Evolutionary conservation across 2,797 vertebrate genomes (phyloP).

Genomic region (Podarcis lilfordi): DNA sequence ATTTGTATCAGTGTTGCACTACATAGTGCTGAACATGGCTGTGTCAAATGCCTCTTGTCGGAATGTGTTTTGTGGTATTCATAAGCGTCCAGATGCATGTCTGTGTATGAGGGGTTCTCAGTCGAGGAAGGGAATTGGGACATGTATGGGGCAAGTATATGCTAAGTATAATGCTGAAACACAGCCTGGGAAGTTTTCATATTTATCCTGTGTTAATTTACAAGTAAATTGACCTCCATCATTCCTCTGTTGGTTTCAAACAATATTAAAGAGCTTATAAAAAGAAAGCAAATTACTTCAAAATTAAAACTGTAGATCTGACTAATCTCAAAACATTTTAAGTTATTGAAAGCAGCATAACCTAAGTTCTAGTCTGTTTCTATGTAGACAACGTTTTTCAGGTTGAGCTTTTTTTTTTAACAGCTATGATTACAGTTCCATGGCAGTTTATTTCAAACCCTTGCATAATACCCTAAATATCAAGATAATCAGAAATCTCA

Average conservation of each 20-base stretch:
- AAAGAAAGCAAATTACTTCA: background rate
- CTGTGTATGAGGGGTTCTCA: background rate
- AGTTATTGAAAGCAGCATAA: background rate
- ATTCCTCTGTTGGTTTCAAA: conserved; percentile 7
- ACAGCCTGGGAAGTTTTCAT: conserved; percentile 21
- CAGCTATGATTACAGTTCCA: background rate
- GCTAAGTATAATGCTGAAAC: background rate
- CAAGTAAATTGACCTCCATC: conserved; percentile 18
- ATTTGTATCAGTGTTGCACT: background rate
- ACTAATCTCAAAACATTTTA: background rate
- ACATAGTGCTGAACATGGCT: background rate
- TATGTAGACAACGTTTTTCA: background rate
- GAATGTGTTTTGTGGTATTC: background rate
- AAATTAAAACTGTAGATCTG: background rate
- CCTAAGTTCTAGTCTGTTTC: background rate
- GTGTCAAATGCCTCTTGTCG: background rate
- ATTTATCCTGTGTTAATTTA: conserved; percentile 11
- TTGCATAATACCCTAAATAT: background rate
- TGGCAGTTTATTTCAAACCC: background rate
- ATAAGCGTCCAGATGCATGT: background rate
- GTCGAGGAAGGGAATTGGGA: background rate
- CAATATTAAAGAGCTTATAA: background rate
- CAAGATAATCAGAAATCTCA: background rate
- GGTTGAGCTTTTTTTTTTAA: background rate
- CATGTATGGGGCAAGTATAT: background rate